These are phyloP conservation scores for Bombus turneri DNA, from an alignment of 1,140 invertebrate species.

Conservation along the genomic window DNA sequence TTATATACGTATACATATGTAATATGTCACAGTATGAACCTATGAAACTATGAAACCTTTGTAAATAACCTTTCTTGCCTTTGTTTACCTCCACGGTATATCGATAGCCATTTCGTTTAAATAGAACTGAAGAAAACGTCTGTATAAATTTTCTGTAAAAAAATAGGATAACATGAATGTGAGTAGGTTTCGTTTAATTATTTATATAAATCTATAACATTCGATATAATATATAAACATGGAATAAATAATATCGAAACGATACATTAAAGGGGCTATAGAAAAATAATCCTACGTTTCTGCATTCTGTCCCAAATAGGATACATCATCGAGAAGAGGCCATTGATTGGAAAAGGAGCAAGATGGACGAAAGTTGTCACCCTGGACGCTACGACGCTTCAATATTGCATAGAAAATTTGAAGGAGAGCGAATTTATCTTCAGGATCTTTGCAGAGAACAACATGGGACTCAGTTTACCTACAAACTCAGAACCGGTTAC, in stretches of 20 bases:
- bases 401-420: conserved; percentile 93
- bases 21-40: no score
- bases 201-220: no score
- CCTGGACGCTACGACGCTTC: conserved; percentile 88
- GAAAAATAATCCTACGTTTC: background rate
- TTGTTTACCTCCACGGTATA: background rate
- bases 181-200: no score
- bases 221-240: background rate
- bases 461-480: conserved; percentile 91
- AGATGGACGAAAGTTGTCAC: conserved; percentile 95
- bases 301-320: conserved; percentile 80
- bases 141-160: background rate
- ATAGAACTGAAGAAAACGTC: background rate
- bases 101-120: background rate
- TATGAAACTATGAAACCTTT: no score
- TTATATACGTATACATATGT: background rate
- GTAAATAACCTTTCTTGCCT: background rate
- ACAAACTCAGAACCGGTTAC: conserved; percentile 90
- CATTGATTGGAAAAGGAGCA: conserved; percentile 84
- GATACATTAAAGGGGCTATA: background rate
- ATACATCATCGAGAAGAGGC: conserved; percentile 96
- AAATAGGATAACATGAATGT: background rate
- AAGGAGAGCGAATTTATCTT: conserved; percentile 95
- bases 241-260: background rate
- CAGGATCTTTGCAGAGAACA: conserved; percentile 96